These are phyloP conservation scores for Cotesia chilonis DNA, from an alignment of 1,140 invertebrate species.

Conservation along the genomic window DNA sequence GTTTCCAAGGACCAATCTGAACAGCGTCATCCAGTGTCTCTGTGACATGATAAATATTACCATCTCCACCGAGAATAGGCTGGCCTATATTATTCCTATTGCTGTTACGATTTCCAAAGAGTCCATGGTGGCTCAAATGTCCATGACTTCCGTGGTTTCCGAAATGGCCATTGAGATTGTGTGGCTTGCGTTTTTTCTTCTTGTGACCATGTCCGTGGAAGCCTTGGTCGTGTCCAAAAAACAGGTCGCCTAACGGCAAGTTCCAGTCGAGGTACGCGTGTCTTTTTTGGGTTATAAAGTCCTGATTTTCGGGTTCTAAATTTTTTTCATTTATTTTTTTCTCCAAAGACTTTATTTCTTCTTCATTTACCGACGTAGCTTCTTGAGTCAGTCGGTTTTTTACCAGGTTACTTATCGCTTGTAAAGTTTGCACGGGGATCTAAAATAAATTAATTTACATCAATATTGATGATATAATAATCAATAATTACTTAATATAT, in stretches of 20 bases:
- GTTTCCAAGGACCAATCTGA: slow-evolving; percentile 3
- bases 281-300: background rate
- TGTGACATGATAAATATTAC: slow-evolving; percentile 20
- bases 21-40: slow-evolving; percentile 16
- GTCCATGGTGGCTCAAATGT: background rate
- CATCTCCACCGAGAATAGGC: slow-evolving; percentile 6
- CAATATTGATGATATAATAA: background rate
- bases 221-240: slow-evolving; percentile 26
- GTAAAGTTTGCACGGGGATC: slow-evolving; percentile 33
- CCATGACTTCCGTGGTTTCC: slow-evolving; percentile 1
- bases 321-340: too few species aligned
- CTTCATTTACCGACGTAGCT: too few species aligned
- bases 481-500: background rate
- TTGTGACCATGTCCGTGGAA: slow-evolving; percentile 18
- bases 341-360: background rate
- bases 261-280: slow-evolving; percentile 5
- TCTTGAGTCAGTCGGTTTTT: slow-evolving; percentile 11
- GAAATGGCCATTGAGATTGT: background rate
- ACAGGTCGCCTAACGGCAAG: background rate
- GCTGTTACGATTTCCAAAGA: background rate
- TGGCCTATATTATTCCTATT: too few species aligned
- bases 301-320: background rate
- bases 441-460: background rate
- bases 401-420: slow-evolving; percentile 24
- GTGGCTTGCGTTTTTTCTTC: slow-evolving; percentile 7